Evolutionary conservation across 2,888 invertebrate species (phyloP), one percentile per base, ranked within the genome.

Genomic region (Lithophane socia): DNA sequence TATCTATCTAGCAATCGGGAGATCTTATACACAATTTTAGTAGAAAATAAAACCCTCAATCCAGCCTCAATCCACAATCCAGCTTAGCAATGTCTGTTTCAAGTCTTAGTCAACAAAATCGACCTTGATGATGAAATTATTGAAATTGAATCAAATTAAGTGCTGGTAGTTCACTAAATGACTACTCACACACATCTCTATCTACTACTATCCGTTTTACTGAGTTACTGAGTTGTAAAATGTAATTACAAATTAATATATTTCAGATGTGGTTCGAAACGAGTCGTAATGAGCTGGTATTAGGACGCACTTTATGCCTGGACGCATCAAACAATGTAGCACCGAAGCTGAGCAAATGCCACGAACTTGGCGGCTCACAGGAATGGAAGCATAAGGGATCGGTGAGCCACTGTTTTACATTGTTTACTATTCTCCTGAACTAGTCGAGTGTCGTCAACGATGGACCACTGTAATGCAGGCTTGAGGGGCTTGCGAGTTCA

Each of bases 331-430:
- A 97, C 82, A 95, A 95, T 52, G 95, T 97, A 18, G 96, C 97
- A 68, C 98, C 99, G 0, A 97, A 97, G 75, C 96, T 99, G 16
- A 98, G 98, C 87, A 99, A 99, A 94, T 99, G 99, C 91, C 99
- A 99, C 90, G 99, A 99, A 93, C 98, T 99, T 96, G 98, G 98
- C 18, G 98, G 98, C 0, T 97, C 98, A 85, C 99, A 99, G 94
- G 98, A 99, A 90, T 99, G 99, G 99, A 98, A 98, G 73, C 98
- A 98, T 91, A 98, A 98, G 83, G 97, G 97, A 82, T 95, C 97
- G 88, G 98, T 98, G 24, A 80, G 84, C 29, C 0, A 52, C 24
- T 60, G 42, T 54, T n/a, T 42, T 47, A 12, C 13, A 21, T 49
- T 56, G 5, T 60, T 37, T 16, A 44, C 42, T 37, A 8, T 68